phyloP scores from a whole-genome alignment of 2,888 invertebrate genomes.

The Meloe dianella region DNA sequence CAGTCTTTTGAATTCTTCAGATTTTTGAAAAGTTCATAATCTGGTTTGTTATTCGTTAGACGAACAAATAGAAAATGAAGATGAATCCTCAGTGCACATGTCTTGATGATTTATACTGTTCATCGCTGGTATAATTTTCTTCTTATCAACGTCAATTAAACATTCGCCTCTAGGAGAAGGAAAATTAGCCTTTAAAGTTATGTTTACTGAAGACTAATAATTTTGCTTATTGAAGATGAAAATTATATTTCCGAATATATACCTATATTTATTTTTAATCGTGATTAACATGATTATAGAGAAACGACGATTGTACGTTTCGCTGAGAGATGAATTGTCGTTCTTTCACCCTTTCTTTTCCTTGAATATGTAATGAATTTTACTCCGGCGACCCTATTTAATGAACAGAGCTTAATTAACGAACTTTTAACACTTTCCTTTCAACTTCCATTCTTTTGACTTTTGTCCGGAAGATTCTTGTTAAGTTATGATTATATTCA shows the following conservation, averaged over 20 bases:
- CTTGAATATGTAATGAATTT: conserved; percentile 41
- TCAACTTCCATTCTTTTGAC: conserved; percentile 31
- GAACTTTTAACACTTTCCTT: conserved; percentile 39
- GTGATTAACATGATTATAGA: not conserved
- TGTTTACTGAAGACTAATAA: conserved; percentile 17
- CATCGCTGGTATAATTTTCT: conserved; percentile 16
- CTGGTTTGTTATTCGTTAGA: not conserved
- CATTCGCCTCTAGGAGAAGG: conserved; percentile 10
- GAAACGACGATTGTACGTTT: conserved; percentile 14
- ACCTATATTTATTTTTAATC: conserved; percentile 25
- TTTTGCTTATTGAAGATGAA: conserved; percentile 12
- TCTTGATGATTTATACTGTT: conserved; percentile 5
- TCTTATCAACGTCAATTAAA: conserved; percentile 25
- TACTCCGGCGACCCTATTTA: conserved; percentile 34
- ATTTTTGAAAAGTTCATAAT: not conserved
- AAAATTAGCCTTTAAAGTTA: conserved; percentile 13
- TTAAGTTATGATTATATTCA: conserved; percentile 34
- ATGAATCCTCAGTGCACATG: not conserved
- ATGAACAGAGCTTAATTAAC: conserved; percentile 38
- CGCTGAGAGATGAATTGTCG: conserved; percentile 17
- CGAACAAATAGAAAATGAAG: not conserved
- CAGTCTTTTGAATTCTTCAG: not conserved
- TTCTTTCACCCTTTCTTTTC: conserved; percentile 15
- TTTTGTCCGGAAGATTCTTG: conserved; percentile 29
- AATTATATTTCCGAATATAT: not conserved